These are phyloP conservation scores for Conus canariensis DNA, from an alignment of 2,888 invertebrate genomes.

Conservation along the genomic window DNA sequence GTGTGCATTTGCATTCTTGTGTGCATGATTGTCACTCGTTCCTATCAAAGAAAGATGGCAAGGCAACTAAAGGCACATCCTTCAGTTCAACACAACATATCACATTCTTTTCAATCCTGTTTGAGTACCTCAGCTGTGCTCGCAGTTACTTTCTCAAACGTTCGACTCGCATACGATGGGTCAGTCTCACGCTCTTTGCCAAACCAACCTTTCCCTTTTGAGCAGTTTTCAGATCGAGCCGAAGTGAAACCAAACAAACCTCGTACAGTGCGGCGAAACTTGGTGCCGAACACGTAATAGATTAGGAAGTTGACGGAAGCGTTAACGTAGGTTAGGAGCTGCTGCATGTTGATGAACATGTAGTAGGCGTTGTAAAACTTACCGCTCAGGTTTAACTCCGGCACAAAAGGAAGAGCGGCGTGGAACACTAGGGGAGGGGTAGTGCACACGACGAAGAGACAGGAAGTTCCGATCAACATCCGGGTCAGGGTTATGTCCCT, in stretches of 20 bases:
- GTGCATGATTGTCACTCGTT: background rate
- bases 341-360: slow-evolving; percentile 32
- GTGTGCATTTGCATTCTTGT: background rate
- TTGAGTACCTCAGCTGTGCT: background rate
- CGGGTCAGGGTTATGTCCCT: slow-evolving; percentile 30
- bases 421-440: slow-evolving; percentile 21
- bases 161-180: background rate
- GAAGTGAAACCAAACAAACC: background rate
- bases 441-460: slow-evolving; percentile 15
- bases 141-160: background rate
- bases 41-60: background rate
- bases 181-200: background rate
- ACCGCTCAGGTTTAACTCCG: slow-evolving; percentile 10
- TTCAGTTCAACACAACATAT: too few species aligned
- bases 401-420: slow-evolving; percentile 21
- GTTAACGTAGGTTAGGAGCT: slow-evolving; percentile 31
- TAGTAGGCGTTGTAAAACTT: slow-evolving; percentile 17
- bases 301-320: slow-evolving; percentile 29
- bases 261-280: slow-evolving; percentile 19
- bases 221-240: background rate
- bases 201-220: background rate
- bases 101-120: background rate
- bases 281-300: slow-evolving; percentile 24
- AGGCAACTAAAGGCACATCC: too few species aligned
- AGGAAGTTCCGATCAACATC: slow-evolving; percentile 34